Evolutionary conservation across 2,888 invertebrate species (phyloP).

Genomic region (Pyralis farinalis): DNA sequence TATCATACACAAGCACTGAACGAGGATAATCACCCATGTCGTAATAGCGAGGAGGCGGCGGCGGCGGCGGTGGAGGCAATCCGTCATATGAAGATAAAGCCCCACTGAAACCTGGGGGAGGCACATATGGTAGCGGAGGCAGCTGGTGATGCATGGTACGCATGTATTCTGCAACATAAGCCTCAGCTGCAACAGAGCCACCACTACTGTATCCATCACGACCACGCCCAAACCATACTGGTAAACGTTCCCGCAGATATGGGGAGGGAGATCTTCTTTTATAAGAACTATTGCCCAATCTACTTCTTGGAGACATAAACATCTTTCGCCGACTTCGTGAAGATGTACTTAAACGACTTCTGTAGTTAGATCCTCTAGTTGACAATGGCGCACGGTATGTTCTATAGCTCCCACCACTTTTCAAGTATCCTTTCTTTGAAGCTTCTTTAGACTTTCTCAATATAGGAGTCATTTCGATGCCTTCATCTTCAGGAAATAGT

Average conservation of each 20-base stretch:
- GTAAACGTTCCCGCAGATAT: constrained; percentile 79
- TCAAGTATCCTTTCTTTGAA: constrained; percentile 82
- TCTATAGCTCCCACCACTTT: constrained; percentile 75
- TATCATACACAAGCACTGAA: constrained; percentile 83
- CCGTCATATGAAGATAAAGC: constrained; percentile 81
- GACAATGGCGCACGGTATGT: constrained; percentile 71
- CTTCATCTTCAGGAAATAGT: constrained; percentile 95
- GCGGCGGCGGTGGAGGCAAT: constrained; percentile 86
- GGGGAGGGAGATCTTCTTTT: constrained; percentile 82
- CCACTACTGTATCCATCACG: constrained; percentile 62
- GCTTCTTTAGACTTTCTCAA: constrained; percentile 92
- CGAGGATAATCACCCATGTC: constrained; percentile 90
- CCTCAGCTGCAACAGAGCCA: constrained; percentile 86
- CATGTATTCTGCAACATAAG: constrained; percentile 94
- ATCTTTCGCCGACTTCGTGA: constrained; percentile 82
- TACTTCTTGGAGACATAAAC: constrained; percentile 84
- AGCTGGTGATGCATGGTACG: constrained; percentile 92
- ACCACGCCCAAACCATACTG: constrained; percentile 83
- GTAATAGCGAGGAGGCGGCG: constrained; percentile 81
- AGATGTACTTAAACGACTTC: constrained; percentile 74
- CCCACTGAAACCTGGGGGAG: constrained; percentile 78
- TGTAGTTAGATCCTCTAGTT: constrained; percentile 64
- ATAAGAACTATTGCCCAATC: constrained; percentile 75
- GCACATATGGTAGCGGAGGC: constrained; percentile 92
- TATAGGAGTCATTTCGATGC: constrained; percentile 93